phyloP scores from a whole-genome alignment of 1,140 invertebrate species.

The Achatina immaculata region DNA sequence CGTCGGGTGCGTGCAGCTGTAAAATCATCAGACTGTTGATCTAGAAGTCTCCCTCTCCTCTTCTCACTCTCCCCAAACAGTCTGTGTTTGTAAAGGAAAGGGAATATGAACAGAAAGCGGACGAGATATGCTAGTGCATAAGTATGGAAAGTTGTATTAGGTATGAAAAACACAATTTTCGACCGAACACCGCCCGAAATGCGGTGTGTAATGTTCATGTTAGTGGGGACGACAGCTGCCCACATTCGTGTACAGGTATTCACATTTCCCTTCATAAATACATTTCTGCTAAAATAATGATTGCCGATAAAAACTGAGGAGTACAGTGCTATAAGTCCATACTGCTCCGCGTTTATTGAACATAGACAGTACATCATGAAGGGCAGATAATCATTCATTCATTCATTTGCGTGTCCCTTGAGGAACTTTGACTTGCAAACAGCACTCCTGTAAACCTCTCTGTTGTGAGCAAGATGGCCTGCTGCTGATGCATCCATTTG shows the following conservation, averaged over 20 bases:
- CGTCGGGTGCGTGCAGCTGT: slow-evolving; percentile 19
- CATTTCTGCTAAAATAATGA: not conserved
- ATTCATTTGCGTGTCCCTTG: too few species aligned
- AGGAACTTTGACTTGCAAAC: too few species aligned
- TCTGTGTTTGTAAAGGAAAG: not conserved
- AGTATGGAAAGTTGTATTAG: not conserved
- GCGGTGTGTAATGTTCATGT: not conserved
- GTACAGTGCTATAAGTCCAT: too few species aligned
- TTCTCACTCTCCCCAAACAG: slow-evolving; percentile 7
- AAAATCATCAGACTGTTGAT: slow-evolving; percentile 26
- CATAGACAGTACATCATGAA: too few species aligned
- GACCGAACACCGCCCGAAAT: not conserved
- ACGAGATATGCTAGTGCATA: not conserved
- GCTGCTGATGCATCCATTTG: too few species aligned
- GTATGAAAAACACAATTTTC: not conserved
- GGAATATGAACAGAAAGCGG: not conserved
- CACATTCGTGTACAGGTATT: not conserved
- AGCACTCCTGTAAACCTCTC: too few species aligned
- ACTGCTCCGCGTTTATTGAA: too few species aligned
- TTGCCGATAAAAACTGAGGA: too few species aligned
- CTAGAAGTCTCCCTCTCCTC: slow-evolving; percentile 9
- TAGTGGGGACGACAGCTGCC: not conserved
- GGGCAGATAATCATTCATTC: too few species aligned
- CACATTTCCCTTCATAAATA: not conserved
- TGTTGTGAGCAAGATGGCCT: too few species aligned